phyloP scores from a whole-genome alignment of 2,888 invertebrate species.

The Tipula unca region DNA sequence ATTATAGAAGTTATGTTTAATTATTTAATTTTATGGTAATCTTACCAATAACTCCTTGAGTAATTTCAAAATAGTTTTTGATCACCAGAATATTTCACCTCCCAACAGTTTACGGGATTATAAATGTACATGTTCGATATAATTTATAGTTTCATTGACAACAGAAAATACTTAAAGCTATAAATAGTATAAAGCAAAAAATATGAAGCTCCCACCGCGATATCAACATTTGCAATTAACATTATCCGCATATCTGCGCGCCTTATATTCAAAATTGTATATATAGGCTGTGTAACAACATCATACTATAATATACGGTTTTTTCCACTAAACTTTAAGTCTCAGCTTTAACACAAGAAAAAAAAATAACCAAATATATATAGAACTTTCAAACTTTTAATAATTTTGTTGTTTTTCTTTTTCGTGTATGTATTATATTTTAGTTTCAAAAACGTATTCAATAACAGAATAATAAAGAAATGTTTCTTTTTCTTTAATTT shows the following conservation, averaged over 20 bases:
- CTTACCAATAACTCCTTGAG: too few species aligned
- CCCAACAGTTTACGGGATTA: too few species aligned
- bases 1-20: too few species aligned
- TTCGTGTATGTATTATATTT: too few species aligned
- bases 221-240: not conserved
- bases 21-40: too few species aligned
- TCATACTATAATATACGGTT: not conserved
- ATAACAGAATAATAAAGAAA: not conserved
- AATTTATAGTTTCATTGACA: not conserved
- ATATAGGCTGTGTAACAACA: not conserved
- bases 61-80: too few species aligned
- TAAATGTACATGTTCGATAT: not conserved
- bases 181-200: not conserved
- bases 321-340: not conserved
- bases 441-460: not conserved
- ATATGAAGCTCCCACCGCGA: not conserved
- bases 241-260: not conserved
- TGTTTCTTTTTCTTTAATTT: not conserved
- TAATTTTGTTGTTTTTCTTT: not conserved
- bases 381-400: not conserved
- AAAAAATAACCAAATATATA: not conserved
- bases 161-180: not conserved
- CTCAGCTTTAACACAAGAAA: not conserved
- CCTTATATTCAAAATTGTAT: not conserved
- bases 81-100: too few species aligned